Evolutionary conservation across 1,140 invertebrate species (phyloP), one percentile per base, ranked within the genome.

Genomic region (Trachelipus rathkii): DNA sequence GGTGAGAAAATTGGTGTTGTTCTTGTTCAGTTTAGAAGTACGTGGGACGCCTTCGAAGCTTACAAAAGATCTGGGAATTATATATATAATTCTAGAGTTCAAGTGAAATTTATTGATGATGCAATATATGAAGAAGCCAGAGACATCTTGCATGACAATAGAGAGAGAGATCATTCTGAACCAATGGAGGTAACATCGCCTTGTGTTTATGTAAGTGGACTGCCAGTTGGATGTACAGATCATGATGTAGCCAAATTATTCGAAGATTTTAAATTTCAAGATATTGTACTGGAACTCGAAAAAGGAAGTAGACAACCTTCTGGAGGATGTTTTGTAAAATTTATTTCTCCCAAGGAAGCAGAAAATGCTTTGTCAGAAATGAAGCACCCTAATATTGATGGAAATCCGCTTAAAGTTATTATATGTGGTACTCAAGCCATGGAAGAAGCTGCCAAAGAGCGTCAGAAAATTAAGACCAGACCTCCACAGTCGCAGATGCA

Each of bases 1-100:
- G 94, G 95, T 0, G 89, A 90, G 43, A 88, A 92, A 10, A 91
- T 90, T 0, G 94, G 94, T 0, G 89, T 91, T 24, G 93, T 91
- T 10, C 94, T 90, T 82, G 89, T 96, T 0, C 89, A 90, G 81
- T 96, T 96, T 83, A 87, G 86, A 7, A 76, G 83, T 86, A 0
- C 89, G 88, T 21, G 82, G 10, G 90, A 90, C 66, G 79, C 79
- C 9, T 44, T 71, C 0, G 73, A 60, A 23, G 79, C 79, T 9
- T 9, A 72, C 19, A 71, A 53, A 50, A 78, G 68, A 45, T 76
- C 77, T 43, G 79, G 79, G 9, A 78, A 68, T 21, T 81, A 76
- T 44, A 72, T 81, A 21, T 77, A 72, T 68, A 75, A 78, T 72
- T 72, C 60, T 24, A 76, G 74, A 69, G 53, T 81, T 15, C 77